Evolutionary conservation across 1,140 invertebrate species (phyloP).

Genomic region (Hyphantria cunea): DNA sequence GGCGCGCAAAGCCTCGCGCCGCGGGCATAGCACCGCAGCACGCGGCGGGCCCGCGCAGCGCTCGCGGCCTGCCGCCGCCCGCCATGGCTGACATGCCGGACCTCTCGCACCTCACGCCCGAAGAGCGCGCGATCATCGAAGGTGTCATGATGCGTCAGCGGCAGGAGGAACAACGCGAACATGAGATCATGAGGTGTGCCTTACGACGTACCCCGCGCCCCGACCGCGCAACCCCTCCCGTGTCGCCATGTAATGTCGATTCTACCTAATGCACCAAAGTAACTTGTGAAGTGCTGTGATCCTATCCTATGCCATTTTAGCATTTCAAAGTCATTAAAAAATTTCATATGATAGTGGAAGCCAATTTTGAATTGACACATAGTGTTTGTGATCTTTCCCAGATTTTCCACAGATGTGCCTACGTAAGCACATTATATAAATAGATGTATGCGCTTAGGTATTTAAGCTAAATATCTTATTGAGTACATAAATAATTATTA

Average conservation of each 20-base stretch:
- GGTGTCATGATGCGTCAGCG: constrained; percentile 97
- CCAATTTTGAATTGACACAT: not conserved
- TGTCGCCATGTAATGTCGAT: constrained; percentile 34
- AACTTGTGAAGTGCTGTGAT: constrained; percentile 35
- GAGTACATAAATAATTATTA: no score
- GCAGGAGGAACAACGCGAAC: constrained; percentile 97
- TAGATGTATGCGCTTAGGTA: not conserved
- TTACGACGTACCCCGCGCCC: constrained; percentile 37
- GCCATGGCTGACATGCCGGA: constrained; percentile 94
- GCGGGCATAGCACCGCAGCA: constrained; percentile 75
- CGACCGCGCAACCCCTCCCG: constrained; percentile 31
- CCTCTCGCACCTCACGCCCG: constrained; percentile 98
- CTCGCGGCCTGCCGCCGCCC: constrained; percentile 61
- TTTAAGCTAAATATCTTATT: not conserved
- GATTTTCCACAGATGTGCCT: not conserved
- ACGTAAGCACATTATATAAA: not conserved
- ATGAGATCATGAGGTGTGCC: constrained; percentile 96
- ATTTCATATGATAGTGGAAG: no score
- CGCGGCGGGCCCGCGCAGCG: constrained; percentile 73
- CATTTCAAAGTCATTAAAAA: constrained; percentile 2
- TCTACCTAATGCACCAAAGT: constrained; percentile 45
- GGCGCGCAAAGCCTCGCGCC: constrained; percentile 62
- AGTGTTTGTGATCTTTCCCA: constrained; percentile 12
- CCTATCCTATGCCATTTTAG: constrained; percentile 8
- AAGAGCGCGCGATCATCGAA: constrained; percentile 98